phyloP scores from a whole-genome alignment of 1,140 invertebrate genomes.

The Battus philenor region DNA sequence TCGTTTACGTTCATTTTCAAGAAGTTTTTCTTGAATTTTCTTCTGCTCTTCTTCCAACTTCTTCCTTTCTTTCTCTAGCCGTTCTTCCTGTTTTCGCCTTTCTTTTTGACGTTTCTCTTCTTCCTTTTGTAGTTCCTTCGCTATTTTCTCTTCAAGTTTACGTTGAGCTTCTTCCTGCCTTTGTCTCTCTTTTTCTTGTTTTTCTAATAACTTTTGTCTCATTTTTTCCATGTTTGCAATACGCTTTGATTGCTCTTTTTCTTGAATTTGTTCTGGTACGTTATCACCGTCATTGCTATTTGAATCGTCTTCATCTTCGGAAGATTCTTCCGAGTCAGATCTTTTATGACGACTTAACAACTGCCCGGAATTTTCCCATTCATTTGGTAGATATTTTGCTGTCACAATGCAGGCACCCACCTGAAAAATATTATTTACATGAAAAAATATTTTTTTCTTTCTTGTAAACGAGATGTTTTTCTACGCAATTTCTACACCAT shows the following conservation, averaged over 20 bases:
- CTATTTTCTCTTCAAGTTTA: constrained; percentile 28
- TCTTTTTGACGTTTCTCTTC: constrained; percentile 26
- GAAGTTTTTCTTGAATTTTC: constrained; percentile 33
- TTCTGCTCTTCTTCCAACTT: constrained; percentile 31
- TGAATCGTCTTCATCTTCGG: constrained; percentile 32
- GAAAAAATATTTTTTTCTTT: too few relatives aligned
- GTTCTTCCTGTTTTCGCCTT: constrained; percentile 24
- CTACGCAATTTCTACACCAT: too few relatives aligned
- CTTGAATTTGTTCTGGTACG: constrained; percentile 22
- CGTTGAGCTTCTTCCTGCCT: constrained; percentile 22
- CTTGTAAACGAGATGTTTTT: too few relatives aligned
- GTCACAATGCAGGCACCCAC: constrained; percentile 42
- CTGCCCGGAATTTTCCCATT: constrained; percentile 27
- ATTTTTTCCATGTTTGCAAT: constrained; percentile 32
- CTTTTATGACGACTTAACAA: constrained; percentile 30
- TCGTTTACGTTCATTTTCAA: constrained; percentile 35
- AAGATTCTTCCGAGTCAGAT: constrained; percentile 35
- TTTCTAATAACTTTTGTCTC: constrained; percentile 30
- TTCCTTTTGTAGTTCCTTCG: constrained; percentile 17
- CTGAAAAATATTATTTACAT: constrained; percentile 41
- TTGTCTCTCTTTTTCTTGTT: constrained; percentile 32
- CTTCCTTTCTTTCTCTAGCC: constrained; percentile 20
- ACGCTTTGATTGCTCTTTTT: constrained; percentile 27
- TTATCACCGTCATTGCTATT: constrained; percentile 27
- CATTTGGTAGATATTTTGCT: constrained; percentile 57